Conservation (phyloP, 2,888 invertebrate genomes). For the Sinotaia quadrata region DNA sequence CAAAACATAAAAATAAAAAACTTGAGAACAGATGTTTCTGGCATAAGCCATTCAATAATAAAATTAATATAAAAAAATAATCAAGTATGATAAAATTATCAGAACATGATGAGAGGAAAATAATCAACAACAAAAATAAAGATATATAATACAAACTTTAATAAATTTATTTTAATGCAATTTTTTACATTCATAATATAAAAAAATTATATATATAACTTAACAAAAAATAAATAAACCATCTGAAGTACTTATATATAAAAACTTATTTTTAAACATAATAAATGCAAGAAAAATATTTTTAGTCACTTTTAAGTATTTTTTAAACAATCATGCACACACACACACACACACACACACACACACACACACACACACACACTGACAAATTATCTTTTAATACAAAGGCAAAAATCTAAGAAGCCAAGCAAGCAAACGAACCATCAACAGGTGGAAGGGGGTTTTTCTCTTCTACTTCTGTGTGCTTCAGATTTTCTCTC, state of each 20-base stretch:
- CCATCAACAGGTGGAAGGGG: constrained; percentile 50
- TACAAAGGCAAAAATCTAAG: too few relatives aligned
- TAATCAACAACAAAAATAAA: too few relatives aligned
- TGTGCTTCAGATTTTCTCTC: constrained; percentile 43
- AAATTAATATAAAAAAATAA: too few relatives aligned
- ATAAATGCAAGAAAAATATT: neutral
- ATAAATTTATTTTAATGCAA: neutral
- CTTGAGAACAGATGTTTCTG: too few relatives aligned
- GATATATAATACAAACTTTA: neutral
- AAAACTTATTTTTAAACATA: neutral
- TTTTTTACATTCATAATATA: neutral
- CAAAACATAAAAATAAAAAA: too few relatives aligned
- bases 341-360: constrained; percentile 24
- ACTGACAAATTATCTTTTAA: neutral
- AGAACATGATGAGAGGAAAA: too few relatives aligned
- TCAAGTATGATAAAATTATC: too few relatives aligned
- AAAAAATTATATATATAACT: neutral
- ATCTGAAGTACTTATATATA: too few relatives aligned
- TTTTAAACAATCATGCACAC: constrained; percentile 16
- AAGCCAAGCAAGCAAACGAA: constrained; percentile 29
- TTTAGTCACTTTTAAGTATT: neutral
- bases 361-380: neutral
- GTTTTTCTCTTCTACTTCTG: constrained; percentile 53
- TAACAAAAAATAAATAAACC: neutral
- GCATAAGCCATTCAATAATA: too few relatives aligned